A percentile compares a stretch with the other conserved stretches of the same genome.
Evolutionary conservation across 2,888 invertebrate species (phyloP).

Genomic region (Theristus sp.): DNA sequence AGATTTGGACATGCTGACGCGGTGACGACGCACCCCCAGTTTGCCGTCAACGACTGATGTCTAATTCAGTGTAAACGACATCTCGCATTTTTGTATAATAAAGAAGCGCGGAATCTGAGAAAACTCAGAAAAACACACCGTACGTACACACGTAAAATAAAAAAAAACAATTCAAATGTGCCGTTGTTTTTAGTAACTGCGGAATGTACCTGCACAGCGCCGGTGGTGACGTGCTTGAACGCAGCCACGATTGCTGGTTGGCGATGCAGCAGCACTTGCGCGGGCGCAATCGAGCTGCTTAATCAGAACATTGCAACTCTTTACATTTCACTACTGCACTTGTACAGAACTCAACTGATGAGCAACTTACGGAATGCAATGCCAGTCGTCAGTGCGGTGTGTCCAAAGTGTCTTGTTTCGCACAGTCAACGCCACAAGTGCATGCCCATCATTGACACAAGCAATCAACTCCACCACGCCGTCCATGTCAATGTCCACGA

Average conservation of each 20-base stretch:
- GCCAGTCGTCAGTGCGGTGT: background rate
- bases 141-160: too few relatives aligned
- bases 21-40: background rate
- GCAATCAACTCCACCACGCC: background rate
- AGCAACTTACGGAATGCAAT: background rate
- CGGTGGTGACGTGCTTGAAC: background rate
- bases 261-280: background rate
- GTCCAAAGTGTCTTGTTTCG: background rate
- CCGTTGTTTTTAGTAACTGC: too few relatives aligned
- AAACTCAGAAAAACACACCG: too few relatives aligned
- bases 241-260: background rate
- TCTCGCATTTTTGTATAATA: too few relatives aligned
- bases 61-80: too few relatives aligned
- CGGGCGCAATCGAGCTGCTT: background rate
- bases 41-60: background rate
- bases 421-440: background rate
- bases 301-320: too few relatives aligned
- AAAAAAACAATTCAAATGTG: too few relatives aligned
- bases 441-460: background rate
- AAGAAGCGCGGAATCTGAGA: too few relatives aligned
- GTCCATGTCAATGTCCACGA: background rate
- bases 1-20: background rate
- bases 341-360: background rate
- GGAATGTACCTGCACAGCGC: background rate
- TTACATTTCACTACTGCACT: background rate